These are phyloP conservation scores for Sciaenops ocellatus DNA, from an alignment of 2,797 vertebrate species.

Conservation along the genomic window DNA sequence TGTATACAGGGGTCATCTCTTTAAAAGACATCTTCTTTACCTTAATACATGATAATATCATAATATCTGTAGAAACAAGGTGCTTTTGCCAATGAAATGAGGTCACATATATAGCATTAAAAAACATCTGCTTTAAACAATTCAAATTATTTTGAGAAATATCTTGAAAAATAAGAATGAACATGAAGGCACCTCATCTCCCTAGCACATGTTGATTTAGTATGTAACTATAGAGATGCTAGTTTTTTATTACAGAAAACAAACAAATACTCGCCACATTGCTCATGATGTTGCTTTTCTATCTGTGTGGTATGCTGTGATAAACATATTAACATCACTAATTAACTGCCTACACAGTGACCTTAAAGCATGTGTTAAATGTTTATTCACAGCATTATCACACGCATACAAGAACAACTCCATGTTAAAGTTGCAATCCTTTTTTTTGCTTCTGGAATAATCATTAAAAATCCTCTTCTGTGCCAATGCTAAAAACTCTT, in stretches of 20 bases:
- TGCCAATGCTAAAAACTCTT: neutral
- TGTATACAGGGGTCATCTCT: neutral
- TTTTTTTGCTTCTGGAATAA: slow-evolving; percentile 26
- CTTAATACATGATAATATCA: neutral
- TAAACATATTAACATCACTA: slow-evolving; percentile 36
- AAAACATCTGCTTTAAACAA: neutral
- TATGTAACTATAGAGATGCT: neutral
- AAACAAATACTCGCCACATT: slow-evolving; percentile 5
- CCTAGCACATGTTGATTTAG: neutral
- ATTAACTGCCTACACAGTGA: neutral
- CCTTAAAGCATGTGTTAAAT: slow-evolving; percentile 24
- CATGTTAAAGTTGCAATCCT: slow-evolving; percentile 67
- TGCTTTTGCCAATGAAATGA: slow-evolving; percentile 6
- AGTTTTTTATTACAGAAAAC: neutral
- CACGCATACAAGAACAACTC: slow-evolving; percentile 65
- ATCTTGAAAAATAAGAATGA: no score
- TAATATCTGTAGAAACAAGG: neutral
- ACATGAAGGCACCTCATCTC: no score
- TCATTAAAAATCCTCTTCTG: slow-evolving; percentile 6
- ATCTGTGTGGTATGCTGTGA: slow-evolving; percentile 59
- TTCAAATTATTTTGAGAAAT: neutral
- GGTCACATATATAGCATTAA: neutral
- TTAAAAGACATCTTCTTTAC: neutral
- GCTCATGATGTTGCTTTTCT: slow-evolving; percentile 65
- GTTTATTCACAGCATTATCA: slow-evolving; percentile 52